Percentiles rank a stretch among this genome's conserved stretches.
phyloP scores from a whole-genome alignment of 2,797 vertebrate species.

The Channa striata region DNA sequence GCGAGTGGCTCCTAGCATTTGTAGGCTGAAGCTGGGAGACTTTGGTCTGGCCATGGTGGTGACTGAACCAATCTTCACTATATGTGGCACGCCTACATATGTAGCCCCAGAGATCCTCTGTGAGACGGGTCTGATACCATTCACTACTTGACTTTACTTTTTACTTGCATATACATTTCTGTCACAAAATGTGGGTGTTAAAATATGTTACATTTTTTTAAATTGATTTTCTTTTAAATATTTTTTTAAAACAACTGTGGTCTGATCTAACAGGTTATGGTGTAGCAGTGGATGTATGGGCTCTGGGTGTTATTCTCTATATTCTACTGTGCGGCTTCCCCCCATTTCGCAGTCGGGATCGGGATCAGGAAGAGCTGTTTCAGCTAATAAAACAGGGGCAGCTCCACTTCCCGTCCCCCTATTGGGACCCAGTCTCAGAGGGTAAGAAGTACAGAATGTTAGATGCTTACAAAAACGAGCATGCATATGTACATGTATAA shows the following conservation, averaged over 20 bases:
- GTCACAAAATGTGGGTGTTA: background rate
- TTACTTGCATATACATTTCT: background rate
- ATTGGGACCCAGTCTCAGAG: constrained; percentile 95
- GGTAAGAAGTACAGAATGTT: constrained; percentile 80
- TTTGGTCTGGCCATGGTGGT: constrained; percentile 96
- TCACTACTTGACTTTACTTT: background rate
- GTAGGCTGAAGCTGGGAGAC: constrained; percentile 93
- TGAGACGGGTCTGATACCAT: constrained; percentile 88
- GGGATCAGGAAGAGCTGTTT: constrained; percentile 95
- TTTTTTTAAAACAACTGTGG: background rate
- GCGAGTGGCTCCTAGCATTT: constrained; percentile 84
- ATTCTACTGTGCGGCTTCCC: constrained; percentile 96
- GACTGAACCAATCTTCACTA: constrained; percentile 95
- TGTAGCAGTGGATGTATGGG: constrained; percentile 96
- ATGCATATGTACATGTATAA: background rate
- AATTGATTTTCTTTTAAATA: too few species aligned
- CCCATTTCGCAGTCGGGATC: constrained; percentile 93
- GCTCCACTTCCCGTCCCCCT: constrained; percentile 92
- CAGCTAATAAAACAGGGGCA: constrained; percentile 92
- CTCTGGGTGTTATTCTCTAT: constrained; percentile 95
- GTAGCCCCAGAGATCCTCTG: constrained; percentile 97
- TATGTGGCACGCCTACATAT: constrained; percentile 98
- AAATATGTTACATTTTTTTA: background rate
- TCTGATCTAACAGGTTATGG: constrained; percentile 89
- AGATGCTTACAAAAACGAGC: background rate